Evolutionary conservation across 53 echinoderm and acorn worm species (phyloP).

Genomic region (Mesocentrotus franciscanus): DNA sequence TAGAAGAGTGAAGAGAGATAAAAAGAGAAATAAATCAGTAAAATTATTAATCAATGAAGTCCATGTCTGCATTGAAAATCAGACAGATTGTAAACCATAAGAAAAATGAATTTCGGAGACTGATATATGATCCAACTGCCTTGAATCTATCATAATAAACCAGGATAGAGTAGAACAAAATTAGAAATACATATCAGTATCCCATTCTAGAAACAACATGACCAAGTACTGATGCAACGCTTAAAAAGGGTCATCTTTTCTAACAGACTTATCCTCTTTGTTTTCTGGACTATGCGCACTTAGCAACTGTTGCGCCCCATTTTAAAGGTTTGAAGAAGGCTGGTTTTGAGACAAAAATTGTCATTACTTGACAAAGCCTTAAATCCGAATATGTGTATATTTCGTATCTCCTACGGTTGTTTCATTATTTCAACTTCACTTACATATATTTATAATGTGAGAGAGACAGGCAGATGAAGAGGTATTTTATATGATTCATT

Average conservation of each 20-base stretch:
- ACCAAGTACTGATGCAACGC: not conserved
- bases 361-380: no score
- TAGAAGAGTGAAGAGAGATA: conserved; percentile 8
- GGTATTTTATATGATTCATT: not conserved
- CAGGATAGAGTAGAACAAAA: not conserved
- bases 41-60: not conserved
- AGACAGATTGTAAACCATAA: not conserved
- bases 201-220: not conserved
- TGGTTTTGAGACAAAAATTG: no score
- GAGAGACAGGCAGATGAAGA: not conserved
- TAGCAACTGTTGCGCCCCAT: no score
- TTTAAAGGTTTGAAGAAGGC: no score
- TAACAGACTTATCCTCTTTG: no score
- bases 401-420: no score
- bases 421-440: no score
- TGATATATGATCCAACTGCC: not conserved
- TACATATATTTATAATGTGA: not conserved
- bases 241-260: no score
- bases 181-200: not conserved
- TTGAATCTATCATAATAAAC: no score
- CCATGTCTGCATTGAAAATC: not conserved
- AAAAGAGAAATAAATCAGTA: not conserved
- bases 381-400: no score
- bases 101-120: not conserved
- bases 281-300: no score